These are phyloP conservation scores for Sebastes matsubarae DNA, from an alignment of 2,797 vertebrate species.

Conservation along the genomic window DNA sequence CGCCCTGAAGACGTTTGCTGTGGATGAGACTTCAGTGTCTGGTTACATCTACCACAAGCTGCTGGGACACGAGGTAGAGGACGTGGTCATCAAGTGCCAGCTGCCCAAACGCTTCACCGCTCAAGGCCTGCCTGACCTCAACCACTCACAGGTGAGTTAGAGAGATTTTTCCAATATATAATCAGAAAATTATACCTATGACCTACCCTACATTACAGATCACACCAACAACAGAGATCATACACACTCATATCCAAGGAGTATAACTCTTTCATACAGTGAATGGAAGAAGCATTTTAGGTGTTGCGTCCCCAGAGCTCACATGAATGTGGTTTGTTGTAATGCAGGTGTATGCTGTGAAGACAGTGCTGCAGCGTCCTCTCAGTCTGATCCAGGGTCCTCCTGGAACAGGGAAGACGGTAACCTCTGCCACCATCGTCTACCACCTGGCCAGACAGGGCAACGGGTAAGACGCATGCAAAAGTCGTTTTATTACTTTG, in stretches of 20 bases:
- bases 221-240: neutral
- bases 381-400: constrained; percentile 96
- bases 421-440: constrained; percentile 95
- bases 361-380: constrained; percentile 93
- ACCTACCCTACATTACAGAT: neutral
- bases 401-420: constrained; percentile 93
- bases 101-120: constrained; percentile 96
- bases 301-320: neutral
- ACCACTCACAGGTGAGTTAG: constrained; percentile 90
- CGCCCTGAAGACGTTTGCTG: constrained; percentile 93
- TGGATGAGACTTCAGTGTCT: constrained; percentile 95
- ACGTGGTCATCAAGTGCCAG: constrained; percentile 96
- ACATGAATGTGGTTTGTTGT: neutral
- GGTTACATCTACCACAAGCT: constrained; percentile 97
- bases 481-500: neutral
- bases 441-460: constrained; percentile 95
- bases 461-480: constrained; percentile 86
- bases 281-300: no score
- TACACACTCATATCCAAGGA: no score
- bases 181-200: neutral
- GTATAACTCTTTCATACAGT: no score
- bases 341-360: constrained; percentile 82
- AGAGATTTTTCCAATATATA: neutral
- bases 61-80: constrained; percentile 94
- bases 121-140: constrained; percentile 94